phyloP scores from a whole-genome alignment of 2,888 invertebrate species.

The Lepidocyrtoides sp. region DNA sequence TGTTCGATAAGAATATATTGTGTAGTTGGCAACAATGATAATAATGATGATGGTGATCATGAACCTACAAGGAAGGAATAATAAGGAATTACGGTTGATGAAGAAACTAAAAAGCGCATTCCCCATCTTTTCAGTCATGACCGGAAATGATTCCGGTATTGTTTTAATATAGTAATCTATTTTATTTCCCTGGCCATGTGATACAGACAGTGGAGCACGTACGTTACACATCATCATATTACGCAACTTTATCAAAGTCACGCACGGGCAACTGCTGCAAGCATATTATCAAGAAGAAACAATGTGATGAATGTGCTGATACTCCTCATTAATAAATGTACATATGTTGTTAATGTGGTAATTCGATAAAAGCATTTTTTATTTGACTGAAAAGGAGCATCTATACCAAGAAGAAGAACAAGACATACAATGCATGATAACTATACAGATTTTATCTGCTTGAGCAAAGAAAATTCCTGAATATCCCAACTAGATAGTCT shows the following conservation, averaged over 20 bases:
- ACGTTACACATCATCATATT: neutral
- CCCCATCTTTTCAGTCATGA: conserved; percentile 8
- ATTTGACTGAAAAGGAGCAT: neutral
- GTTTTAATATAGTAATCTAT: conserved; percentile 40
- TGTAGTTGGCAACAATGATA: neutral
- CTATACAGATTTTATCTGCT: conserved; percentile 6
- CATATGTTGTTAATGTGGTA: conserved; percentile 20
- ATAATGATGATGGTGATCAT: neutral
- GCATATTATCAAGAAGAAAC: neutral
- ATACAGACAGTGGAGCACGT: neutral
- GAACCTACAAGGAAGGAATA: neutral
- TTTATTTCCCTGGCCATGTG: neutral
- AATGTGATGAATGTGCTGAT: conserved; percentile 26
- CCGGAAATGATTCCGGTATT: conserved; percentile 64
- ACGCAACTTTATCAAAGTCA: conserved; percentile 57
- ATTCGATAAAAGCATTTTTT: conserved; percentile 44
- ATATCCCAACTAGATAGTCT: neutral
- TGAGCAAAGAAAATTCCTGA: neutral
- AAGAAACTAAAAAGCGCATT: neutral
- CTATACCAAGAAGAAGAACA: too few species aligned
- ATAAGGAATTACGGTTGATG: conserved; percentile 58
- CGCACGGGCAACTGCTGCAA: conserved; percentile 36
- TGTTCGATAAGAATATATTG: neutral
- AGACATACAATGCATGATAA: neutral
- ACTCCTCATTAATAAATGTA: conserved; percentile 40